Percentiles rank a stretch among this genome's conserved stretches.
phyloP scores from a whole-genome alignment of 2,113 vertebrate genomes.

The Sinocyclocheilus grahami region DNA sequence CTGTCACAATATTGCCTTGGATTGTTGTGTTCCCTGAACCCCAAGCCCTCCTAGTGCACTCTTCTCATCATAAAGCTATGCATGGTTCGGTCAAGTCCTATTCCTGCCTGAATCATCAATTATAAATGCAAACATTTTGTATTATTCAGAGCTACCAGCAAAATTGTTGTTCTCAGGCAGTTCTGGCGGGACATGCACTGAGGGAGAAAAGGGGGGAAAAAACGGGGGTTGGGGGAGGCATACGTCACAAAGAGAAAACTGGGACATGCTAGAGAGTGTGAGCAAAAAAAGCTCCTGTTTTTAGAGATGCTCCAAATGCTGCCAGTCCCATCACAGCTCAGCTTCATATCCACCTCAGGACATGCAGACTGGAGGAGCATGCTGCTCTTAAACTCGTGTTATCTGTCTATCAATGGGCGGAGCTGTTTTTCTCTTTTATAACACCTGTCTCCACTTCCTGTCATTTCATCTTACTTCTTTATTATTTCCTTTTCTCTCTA shows the following conservation, averaged over 20 bases:
- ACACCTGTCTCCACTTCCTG: not conserved
- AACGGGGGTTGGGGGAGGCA: not conserved
- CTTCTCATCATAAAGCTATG: slow-evolving; percentile 4
- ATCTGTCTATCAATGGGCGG: not conserved
- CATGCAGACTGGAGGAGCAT: not conserved
- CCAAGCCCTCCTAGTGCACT: not conserved
- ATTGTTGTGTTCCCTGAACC: not conserved
- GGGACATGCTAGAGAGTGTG: slow-evolving; percentile 42
- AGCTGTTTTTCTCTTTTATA: slow-evolving; percentile 12
- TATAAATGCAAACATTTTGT: slow-evolving; percentile 48
- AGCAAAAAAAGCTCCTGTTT: slow-evolving; percentile 1
- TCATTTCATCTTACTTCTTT: not conserved
- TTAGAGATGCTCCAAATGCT: slow-evolving; percentile 6
- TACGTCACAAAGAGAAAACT: slow-evolving; percentile 42
- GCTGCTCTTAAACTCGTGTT: not conserved
- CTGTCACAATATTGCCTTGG: not conserved
- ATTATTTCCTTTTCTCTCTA: slow-evolving; percentile 22
- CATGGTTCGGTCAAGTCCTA: not conserved
- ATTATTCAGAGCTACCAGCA: slow-evolving; percentile 54
- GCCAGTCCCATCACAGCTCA: slow-evolving; percentile 3
- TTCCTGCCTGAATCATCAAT: slow-evolving; percentile 40
- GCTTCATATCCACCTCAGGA: not conserved
- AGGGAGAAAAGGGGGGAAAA: not conserved
- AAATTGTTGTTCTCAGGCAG: slow-evolving; percentile 39
- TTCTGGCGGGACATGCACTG: slow-evolving; percentile 30